Conservation (phyloP, 1,140 invertebrate species). For the Penaeus vannamei region DNA sequence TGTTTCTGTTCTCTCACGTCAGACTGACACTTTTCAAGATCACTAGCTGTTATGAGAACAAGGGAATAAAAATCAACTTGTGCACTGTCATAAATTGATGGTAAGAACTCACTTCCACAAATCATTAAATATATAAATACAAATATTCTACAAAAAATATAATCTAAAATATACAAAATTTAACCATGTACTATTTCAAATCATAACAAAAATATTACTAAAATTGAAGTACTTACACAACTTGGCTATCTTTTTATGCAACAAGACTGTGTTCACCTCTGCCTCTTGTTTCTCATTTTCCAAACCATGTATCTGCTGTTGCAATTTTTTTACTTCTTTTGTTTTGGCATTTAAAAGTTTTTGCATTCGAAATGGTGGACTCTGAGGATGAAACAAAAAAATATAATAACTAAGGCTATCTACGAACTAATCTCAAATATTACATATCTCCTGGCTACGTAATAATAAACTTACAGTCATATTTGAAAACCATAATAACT, state of each 20-base stretch:
- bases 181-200: neutral
- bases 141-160: no score
- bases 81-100: neutral
- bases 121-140: no score
- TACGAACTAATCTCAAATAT: no score
- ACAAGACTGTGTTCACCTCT: neutral
- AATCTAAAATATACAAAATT: neutral
- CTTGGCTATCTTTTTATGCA: constrained; percentile 43
- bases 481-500: no score
- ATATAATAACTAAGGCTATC: neutral
- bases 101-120: no score
- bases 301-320: constrained; percentile 38
- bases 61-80: neutral
- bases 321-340: constrained; percentile 44
- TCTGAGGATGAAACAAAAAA: constrained; percentile 31
- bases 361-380: constrained; percentile 56
- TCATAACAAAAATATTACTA: neutral
- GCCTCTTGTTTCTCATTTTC: constrained; percentile 60
- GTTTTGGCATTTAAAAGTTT: constrained; percentile 46
- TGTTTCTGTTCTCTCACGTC: neutral
- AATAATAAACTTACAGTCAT: no score
- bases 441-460: no score
- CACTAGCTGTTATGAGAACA: constrained; percentile 10
- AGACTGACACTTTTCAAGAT: constrained; percentile 31
- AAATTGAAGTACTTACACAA: constrained; percentile 45